Conservation (phyloP, 2,113 vertebrate genomes). For the Sisor rabdophorus region DNA sequence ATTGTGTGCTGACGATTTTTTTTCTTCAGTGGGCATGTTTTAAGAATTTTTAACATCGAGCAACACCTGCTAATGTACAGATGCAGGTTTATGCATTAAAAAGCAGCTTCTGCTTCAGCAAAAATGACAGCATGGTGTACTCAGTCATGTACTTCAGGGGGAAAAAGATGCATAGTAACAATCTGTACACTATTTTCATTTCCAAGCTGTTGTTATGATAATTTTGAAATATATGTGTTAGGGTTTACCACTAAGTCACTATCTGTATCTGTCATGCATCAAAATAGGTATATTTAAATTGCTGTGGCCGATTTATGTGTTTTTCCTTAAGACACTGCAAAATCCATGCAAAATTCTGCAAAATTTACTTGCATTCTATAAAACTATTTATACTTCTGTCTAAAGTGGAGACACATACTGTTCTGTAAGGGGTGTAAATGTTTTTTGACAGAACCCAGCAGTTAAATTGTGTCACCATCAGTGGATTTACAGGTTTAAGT, state of each 20-base stretch:
- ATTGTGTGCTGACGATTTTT: slow-evolving; percentile 40
- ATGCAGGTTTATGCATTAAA: slow-evolving; percentile 29
- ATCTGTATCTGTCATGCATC: background rate
- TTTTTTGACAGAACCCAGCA: slow-evolving; percentile 71
- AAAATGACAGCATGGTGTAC: slow-evolving; percentile 6
- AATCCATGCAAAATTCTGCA: background rate
- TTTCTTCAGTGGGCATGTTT: slow-evolving; percentile 32
- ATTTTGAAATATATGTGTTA: background rate
- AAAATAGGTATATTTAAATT: background rate
- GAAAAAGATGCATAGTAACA: background rate
- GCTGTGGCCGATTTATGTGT: background rate
- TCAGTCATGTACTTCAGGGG: background rate
- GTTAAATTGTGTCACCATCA: slow-evolving; percentile 67
- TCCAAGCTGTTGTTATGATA: background rate
- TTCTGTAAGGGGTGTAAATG: slow-evolving; percentile 58
- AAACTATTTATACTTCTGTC: slow-evolving; percentile 67
- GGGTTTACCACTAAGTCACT: background rate
- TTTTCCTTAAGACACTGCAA: background rate
- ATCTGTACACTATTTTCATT: background rate
- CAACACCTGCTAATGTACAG: slow-evolving; percentile 46
- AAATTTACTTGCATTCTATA: background rate
- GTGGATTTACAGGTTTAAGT: slow-evolving; percentile 58
- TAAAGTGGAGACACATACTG: slow-evolving; percentile 48
- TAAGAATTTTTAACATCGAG: slow-evolving; percentile 43
- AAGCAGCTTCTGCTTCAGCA: slow-evolving; percentile 4